These are phyloP conservation scores for Thryonomys swinderianus DNA, from an alignment of 2,113 vertebrate genomes.

Conservation along the genomic window DNA sequence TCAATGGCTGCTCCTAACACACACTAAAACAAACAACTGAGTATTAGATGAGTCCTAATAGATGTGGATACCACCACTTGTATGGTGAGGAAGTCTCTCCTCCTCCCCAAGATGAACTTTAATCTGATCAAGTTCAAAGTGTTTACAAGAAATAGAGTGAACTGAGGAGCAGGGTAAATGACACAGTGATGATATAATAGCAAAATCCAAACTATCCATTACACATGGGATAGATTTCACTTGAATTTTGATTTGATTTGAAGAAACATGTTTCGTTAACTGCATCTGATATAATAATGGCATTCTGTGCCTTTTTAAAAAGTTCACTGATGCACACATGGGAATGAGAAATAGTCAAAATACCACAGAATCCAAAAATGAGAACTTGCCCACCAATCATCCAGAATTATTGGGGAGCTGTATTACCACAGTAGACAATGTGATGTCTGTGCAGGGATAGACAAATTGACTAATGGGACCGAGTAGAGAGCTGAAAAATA, in stretches of 20 bases:
- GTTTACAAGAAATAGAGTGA: not conserved
- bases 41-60: not conserved
- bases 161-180: not conserved
- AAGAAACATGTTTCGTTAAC: not conserved
- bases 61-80: not conserved
- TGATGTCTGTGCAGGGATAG: not conserved
- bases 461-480: not conserved
- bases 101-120: not conserved
- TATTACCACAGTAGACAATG: not conserved
- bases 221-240: not conserved
- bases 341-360: not conserved
- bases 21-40: not conserved
- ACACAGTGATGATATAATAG: not conserved
- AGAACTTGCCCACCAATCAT: not conserved
- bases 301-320: not conserved
- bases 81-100: not conserved
- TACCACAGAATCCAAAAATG: not conserved
- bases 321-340: not conserved
- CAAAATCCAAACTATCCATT: not conserved
- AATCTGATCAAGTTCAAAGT: slow-evolving; percentile 15
- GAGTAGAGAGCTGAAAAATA: not conserved
- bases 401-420: not conserved
- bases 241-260: not conserved
- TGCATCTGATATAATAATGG: not conserved
- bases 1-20: not conserved